Base-by-base conservation (phyloP, 2,888 invertebrate genomes). In the Ceraclea dissimilis region DNA sequence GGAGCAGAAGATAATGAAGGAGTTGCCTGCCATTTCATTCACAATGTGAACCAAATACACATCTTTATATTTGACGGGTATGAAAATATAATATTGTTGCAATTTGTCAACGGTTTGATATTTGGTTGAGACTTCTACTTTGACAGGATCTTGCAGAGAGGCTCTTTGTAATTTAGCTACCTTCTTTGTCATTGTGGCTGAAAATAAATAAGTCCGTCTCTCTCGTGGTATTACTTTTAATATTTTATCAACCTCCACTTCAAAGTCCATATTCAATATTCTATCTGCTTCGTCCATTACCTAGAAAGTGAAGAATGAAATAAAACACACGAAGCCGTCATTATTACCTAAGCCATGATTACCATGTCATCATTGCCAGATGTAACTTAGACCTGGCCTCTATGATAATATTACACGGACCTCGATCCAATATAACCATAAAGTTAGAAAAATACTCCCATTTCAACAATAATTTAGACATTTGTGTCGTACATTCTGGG, bases 251-350 rank as follows among this genome's bases (percentile, higher is more conserved):
- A 97, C 87, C 76, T 99, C 99, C 11, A 90, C 87, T 75, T 98
- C 98, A 69, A 99, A 99, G 69, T 99, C 99, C 95, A 97, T 94
- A 70, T 98, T 98, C 2, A 99, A 79, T 64, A 99, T 99, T 63
- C 98, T 82, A 73, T 99, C 99, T 0, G 99, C 99, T 82, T 99
- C 99, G 66, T 99, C 99, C 95, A 99, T 95, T 0, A 98, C 90
- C 83, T 89, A 63, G 26, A 61, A 62, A 62, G 47, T 39, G 2
- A 39, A 39, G 16, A 4, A 39, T 4, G 39, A 39, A 13, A n/a
- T n/a, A n/a, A n/a, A n/a, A n/a, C n/a, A n/a, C n/a, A n/a, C n/a
- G 16, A 59, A 39, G 58, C n/a, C 44, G 52, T 63, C 43, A 55
- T 13, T 5, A 60, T 43, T 17, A 11, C 26, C 20, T 21, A 33